phyloP scores from a whole-genome alignment of 1,140 invertebrate species.

The Gryon sp. region DNA sequence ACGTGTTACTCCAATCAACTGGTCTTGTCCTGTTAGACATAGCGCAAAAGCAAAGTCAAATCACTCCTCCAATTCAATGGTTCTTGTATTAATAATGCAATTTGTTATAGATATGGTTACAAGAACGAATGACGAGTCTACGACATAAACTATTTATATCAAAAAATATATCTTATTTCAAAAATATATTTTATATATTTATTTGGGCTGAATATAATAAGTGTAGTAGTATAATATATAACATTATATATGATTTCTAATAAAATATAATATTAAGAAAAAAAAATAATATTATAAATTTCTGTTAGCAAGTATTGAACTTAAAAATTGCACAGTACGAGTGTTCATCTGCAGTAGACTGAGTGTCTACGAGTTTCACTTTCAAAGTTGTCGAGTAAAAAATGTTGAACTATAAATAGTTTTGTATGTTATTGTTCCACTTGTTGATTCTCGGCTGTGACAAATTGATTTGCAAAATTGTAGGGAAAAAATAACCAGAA shows the following conservation, averaged over 20 bases:
- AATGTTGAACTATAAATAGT: neutral
- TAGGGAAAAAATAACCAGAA: too few species aligned
- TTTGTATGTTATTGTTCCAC: slow-evolving; percentile 8
- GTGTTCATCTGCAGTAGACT: neutral
- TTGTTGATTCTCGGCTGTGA: slow-evolving; percentile 16
- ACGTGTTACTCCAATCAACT: slow-evolving; percentile 55
- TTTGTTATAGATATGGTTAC: neutral
- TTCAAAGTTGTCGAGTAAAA: neutral
- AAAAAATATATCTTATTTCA: too few species aligned
- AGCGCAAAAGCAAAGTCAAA: slow-evolving; percentile 37
- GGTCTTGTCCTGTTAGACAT: slow-evolving; percentile 69
- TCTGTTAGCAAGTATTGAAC: too few species aligned
- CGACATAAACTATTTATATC: too few species aligned
- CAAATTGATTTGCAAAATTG: too few species aligned
- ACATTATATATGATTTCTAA: too few species aligned
- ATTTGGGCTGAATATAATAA: too few species aligned
- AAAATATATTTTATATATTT: too few species aligned
- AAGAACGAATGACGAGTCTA: slow-evolving; percentile 3
- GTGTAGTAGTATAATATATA: too few species aligned
- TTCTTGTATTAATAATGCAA: neutral
- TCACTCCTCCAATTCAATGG: slow-evolving; percentile 2
- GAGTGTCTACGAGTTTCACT: neutral
- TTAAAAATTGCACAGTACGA: too few species aligned
- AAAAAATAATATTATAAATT: too few species aligned
- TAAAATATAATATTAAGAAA: too few species aligned